phyloP scores from a whole-genome alignment of 2,888 invertebrate species.

The Acrobasis consociella region DNA sequence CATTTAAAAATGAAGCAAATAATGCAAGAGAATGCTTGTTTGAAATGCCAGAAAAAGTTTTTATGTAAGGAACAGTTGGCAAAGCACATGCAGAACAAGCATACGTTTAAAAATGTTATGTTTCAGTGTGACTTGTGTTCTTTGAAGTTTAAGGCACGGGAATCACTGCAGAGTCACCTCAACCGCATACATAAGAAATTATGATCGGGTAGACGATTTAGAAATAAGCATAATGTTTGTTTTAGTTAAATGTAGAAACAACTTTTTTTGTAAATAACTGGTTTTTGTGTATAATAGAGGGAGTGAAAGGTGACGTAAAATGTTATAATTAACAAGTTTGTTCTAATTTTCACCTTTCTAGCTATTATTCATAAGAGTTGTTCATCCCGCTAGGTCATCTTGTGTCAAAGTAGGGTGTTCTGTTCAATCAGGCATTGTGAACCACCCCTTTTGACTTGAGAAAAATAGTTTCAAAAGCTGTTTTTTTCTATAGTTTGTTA shows the following conservation, averaged over 20 bases:
- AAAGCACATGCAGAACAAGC: conserved; percentile 68
- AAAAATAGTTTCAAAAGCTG: too few species aligned
- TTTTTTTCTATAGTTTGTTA: too few species aligned
- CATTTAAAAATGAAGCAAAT: conserved; percentile 70
- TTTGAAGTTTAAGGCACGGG: conserved; percentile 68
- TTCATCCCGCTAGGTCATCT: too few species aligned
- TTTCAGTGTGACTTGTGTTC: conserved; percentile 68
- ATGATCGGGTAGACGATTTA: conserved; percentile 49
- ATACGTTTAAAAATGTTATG: conserved; percentile 62
- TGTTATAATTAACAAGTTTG: too few species aligned
- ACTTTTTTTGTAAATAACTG: too few species aligned
- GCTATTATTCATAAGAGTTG: too few species aligned
- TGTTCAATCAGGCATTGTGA: too few species aligned
- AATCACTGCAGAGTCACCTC: conserved; percentile 62
- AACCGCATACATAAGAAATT: conserved; percentile 69
- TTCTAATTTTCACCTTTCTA: too few species aligned
- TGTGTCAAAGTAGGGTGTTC: too few species aligned
- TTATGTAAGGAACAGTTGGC: conserved; percentile 57
- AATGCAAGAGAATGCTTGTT: conserved; percentile 65
- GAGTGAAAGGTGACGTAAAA: too few species aligned
- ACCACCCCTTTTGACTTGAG: too few species aligned
- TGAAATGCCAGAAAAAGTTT: conserved; percentile 73
- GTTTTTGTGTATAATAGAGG: too few species aligned
- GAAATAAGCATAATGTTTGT: conserved; percentile 14
- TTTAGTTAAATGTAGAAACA: background rate